Percentiles rank a stretch among this genome's conserved stretches.
Conservation (phyloP, 2,113 vertebrate genomes). For the Ctenomys sociabilis region DNA sequence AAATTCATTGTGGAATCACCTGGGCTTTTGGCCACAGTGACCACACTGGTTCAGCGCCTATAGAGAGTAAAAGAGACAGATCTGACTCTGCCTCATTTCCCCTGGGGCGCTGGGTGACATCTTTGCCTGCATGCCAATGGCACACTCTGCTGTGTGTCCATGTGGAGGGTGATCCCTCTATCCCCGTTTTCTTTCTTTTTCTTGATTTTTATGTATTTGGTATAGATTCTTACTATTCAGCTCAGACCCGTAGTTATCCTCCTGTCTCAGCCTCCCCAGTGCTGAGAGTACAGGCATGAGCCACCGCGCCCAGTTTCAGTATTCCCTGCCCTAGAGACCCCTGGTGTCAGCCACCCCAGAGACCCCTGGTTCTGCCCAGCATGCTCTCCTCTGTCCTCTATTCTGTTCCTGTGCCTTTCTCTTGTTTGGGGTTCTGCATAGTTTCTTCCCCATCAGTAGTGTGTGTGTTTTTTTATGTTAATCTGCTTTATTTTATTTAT, state of each 20-base stretch:
- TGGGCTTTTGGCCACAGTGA: slow-evolving; percentile 35
- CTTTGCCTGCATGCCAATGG: not conserved
- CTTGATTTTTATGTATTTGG: not conserved
- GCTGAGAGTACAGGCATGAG: too few relatives aligned
- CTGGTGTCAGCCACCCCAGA: not conserved
- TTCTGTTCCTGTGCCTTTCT: not conserved
- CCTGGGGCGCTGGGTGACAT: not conserved
- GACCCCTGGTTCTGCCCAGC: not conserved
- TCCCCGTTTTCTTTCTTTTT: not conserved
- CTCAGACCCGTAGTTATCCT: too few relatives aligned
- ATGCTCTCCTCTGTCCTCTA: not conserved
- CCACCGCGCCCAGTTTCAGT: too few relatives aligned
- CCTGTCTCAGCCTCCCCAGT: too few relatives aligned
- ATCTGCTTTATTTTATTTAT: too few relatives aligned
- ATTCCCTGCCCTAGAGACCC: not conserved
- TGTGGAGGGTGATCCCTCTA: not conserved
- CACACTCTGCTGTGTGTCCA: accelerated
- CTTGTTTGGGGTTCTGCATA: not conserved
- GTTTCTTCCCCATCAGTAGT: not conserved
- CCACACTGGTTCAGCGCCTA: not conserved
- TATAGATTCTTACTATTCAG: too few relatives aligned
- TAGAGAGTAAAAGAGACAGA: not conserved
- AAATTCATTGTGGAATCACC: slow-evolving; percentile 42
- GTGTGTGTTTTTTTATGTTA: too few relatives aligned
- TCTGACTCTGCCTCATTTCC: not conserved